A percentile compares a stretch with the other conserved stretches of the same genome.
phyloP scores from a whole-genome alignment of 2,113 vertebrate genomes.

The Microtus richardsoni region DNA sequence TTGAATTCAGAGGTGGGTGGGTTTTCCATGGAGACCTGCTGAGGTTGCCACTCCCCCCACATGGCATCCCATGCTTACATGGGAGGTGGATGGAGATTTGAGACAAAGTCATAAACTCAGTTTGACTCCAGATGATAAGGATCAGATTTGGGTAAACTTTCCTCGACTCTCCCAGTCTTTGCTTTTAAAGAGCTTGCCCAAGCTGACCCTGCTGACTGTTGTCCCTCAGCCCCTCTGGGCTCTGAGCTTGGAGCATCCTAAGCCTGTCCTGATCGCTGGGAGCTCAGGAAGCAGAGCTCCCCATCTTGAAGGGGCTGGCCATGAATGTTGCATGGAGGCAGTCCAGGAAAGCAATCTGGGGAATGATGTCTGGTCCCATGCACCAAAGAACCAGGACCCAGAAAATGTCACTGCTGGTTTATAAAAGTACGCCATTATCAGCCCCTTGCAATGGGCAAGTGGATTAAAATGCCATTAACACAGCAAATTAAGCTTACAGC shows the following conservation, averaged over 20 bases:
- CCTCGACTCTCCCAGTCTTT: neutral
- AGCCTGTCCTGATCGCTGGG: neutral
- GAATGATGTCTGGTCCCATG: constrained; percentile 50
- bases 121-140: neutral
- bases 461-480: constrained; percentile 87
- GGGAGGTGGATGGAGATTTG: too few species aligned
- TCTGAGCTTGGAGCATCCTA: neutral
- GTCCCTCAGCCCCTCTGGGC: neutral
- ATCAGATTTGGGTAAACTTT: neutral
- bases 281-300: neutral
- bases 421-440: constrained; percentile 79
- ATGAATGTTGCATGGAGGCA: neutral
- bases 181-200: neutral
- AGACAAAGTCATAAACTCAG: neutral
- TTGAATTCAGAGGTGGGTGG: fast-evolving
- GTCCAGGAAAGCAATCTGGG: neutral
- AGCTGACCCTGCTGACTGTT: neutral
- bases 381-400: constrained; percentile 63
- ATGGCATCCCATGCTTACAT: fast-evolving
- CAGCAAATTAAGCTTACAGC: constrained; percentile 85
- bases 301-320: neutral
- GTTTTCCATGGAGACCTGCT: fast-evolving
- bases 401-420: constrained; percentile 79
- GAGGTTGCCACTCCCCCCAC: fast-evolving
- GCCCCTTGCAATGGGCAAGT: constrained; percentile 79